These are phyloP conservation scores for Diabrotica balteata DNA, from an alignment of 2,888 invertebrate species.

Conservation along the genomic window DNA sequence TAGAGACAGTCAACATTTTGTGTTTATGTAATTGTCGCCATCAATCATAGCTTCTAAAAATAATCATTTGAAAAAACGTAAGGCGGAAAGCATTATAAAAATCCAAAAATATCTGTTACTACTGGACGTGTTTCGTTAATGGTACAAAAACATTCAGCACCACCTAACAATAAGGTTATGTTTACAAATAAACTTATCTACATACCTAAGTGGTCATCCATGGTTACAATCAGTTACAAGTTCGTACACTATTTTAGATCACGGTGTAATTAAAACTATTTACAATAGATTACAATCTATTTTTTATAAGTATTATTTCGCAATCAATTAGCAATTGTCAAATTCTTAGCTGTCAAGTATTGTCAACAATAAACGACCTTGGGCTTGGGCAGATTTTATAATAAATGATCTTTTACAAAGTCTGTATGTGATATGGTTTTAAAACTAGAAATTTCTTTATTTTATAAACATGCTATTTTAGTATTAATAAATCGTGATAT, in stretches of 20 bases:
- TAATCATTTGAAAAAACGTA: slow-evolving; percentile 1
- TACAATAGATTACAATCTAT: slow-evolving; percentile 7
- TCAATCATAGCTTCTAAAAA: slow-evolving; percentile 18
- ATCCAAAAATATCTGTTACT: slow-evolving; percentile 10
- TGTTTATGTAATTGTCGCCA: slow-evolving; percentile 2
- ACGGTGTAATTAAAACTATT: slow-evolving; percentile 20
- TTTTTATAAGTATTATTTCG: slow-evolving; percentile 18
- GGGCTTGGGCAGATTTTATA: neutral
- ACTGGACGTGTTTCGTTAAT: neutral
- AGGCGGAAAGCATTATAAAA: slow-evolving; percentile 1
- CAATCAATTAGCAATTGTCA: slow-evolving; percentile 18
- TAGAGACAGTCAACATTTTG: too few species aligned
- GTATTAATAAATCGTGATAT: too few species aligned
- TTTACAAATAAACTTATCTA: slow-evolving; percentile 18
- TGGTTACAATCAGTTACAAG: slow-evolving; percentile 12
- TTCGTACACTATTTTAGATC: slow-evolving; percentile 3
- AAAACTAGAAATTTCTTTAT: neutral
- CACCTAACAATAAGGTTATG: slow-evolving; percentile 31
- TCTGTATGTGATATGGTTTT: too few species aligned
- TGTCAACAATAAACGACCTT: slow-evolving; percentile 8
- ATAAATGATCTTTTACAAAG: neutral
- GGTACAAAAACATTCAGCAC: slow-evolving; percentile 11
- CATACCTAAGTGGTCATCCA: slow-evolving; percentile 39
- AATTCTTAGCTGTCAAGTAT: slow-evolving; percentile 1
- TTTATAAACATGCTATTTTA: slow-evolving; percentile 1